A percentile compares a stretch with the other conserved stretches of the same genome.
phyloP scores from a whole-genome alignment of 2,888 invertebrate genomes.

The Ametastegia equiseti region DNA sequence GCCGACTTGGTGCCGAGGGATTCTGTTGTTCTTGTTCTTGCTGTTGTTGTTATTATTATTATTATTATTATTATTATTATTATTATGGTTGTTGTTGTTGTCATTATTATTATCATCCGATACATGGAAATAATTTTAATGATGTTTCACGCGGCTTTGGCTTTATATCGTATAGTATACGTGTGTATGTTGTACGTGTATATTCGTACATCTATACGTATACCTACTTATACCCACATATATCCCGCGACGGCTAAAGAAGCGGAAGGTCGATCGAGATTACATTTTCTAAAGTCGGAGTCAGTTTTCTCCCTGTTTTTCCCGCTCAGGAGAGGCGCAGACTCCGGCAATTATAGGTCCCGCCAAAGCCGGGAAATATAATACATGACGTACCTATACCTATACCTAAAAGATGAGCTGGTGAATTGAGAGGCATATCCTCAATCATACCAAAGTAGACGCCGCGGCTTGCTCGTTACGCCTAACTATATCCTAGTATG shows the following conservation, averaged over 20 bases:
- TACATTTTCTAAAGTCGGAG: neutral
- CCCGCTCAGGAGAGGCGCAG: neutral
- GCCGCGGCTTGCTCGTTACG: neutral
- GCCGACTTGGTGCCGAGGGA: neutral
- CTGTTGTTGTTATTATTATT: no score
- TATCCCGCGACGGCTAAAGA: neutral
- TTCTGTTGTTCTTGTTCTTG: no score
- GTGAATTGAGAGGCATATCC: neutral
- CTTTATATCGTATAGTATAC: neutral
- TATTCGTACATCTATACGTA: neutral
- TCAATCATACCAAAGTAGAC: slow-evolving; percentile 25
- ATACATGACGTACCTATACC: neutral
- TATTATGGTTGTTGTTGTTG: no score
- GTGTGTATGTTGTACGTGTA: neutral
- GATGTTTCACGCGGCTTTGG: neutral
- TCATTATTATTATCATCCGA: slow-evolving; percentile 15
- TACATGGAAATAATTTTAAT: slow-evolving; percentile 14
- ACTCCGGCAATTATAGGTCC: neutral
- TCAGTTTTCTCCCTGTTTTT: neutral
- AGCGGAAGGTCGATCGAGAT: neutral
- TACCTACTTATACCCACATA: no score
- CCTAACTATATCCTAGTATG: neutral
- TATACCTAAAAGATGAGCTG: neutral
- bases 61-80: no score
- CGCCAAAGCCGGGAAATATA: neutral